Evolutionary conservation across 2,797 vertebrate species (phyloP).

Genomic region (Melopsittacus undulatus): DNA sequence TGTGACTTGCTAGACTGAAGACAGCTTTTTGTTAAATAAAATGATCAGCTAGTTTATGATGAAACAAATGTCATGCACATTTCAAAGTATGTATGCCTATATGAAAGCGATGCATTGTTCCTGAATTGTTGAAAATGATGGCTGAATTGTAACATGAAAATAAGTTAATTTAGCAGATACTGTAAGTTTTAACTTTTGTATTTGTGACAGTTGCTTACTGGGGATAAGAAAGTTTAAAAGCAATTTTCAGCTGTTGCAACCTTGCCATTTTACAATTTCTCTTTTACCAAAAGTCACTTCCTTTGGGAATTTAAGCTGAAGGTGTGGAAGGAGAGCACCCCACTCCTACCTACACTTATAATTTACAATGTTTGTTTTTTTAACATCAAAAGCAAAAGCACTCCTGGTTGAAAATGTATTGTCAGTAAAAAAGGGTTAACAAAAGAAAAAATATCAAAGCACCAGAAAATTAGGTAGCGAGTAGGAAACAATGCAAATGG

Average conservation of each 20-base stretch:
- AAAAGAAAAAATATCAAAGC: constrained; percentile 66
- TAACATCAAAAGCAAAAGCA: constrained; percentile 66
- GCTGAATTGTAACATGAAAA: constrained; percentile 59
- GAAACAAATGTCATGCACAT: constrained; percentile 59
- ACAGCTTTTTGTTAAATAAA: constrained; percentile 52
- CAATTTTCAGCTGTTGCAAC: constrained; percentile 5
- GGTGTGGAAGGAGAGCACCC: not conserved
- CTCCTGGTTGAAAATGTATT: constrained; percentile 52
- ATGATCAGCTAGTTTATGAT: constrained; percentile 64
- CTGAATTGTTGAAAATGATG: constrained; percentile 69
- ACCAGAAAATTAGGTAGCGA: constrained; percentile 71
- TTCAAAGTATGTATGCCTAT: not conserved
- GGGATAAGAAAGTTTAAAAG: not conserved
- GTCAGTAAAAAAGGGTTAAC: constrained; percentile 75
- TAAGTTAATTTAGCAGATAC: constrained; percentile 60
- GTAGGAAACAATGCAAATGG: constrained; percentile 72
- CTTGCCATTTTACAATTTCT: not conserved
- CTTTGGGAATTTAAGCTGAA: not conserved
- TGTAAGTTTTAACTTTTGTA: not conserved
- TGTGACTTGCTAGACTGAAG: constrained; percentile 26
- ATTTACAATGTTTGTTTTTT: constrained; percentile 46
- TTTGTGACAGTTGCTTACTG: not conserved
- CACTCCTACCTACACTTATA: not conserved
- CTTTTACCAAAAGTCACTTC: not conserved
- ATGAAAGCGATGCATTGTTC: constrained; percentile 20